phyloP scores from a whole-genome alignment of 2,888 invertebrate species.

The Meiosimyza decipiens region DNA sequence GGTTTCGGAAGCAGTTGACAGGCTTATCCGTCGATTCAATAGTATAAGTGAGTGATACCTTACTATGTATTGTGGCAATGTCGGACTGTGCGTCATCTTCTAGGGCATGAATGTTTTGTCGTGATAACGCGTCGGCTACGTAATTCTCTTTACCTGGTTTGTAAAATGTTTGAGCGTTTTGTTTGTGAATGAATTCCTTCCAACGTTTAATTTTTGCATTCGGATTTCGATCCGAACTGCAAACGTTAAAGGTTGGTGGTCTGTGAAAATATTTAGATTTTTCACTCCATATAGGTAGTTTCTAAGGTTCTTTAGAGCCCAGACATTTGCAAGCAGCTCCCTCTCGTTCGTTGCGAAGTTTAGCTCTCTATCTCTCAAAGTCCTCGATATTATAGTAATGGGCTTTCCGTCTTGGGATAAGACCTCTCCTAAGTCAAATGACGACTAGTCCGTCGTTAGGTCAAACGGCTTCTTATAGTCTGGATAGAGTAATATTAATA shows the following conservation, averaged over 20 bases:
- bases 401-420: constrained; percentile 25
- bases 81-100: constrained; percentile 28
- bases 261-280: constrained; percentile 38
- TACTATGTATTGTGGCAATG: constrained; percentile 35
- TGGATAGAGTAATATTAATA: constrained; percentile 39
- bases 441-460: constrained; percentile 39
- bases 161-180: constrained; percentile 32
- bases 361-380: constrained; percentile 27
- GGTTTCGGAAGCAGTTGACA: constrained; percentile 45
- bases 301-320: constrained; percentile 57
- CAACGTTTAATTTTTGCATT: constrained; percentile 21
- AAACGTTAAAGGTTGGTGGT: constrained; percentile 27
- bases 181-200: constrained; percentile 27
- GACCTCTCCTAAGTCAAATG: constrained; percentile 32
- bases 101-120: constrained; percentile 36
- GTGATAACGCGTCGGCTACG: constrained; percentile 38
- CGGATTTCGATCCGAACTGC: constrained; percentile 22
- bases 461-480: constrained; percentile 41
- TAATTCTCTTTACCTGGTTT: constrained; percentile 41
- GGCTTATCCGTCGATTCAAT: constrained; percentile 43
- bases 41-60: constrained; percentile 42
- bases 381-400: constrained; percentile 33
- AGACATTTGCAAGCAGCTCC: constrained; percentile 58
- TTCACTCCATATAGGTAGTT: constrained; percentile 58
- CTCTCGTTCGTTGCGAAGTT: constrained; percentile 35